These are phyloP conservation scores for Tenodera sinensis DNA, from an alignment of 2,888 invertebrate genomes.

Conservation along the genomic window DNA sequence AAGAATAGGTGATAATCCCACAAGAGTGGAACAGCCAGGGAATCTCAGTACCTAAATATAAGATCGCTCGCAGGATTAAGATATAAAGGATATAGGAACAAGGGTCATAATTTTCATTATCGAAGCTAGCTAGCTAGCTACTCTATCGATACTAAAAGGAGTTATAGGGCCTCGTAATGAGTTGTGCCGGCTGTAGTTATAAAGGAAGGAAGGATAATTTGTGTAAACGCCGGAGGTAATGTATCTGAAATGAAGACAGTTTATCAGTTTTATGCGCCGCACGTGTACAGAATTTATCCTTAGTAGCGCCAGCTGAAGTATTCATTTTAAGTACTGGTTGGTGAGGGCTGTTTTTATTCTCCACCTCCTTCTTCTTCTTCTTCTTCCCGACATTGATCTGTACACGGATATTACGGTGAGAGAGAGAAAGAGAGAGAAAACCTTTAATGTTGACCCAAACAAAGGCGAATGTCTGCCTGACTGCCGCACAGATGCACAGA, in stretches of 20 bases:
- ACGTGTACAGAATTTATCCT: background rate
- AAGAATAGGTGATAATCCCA: too few relatives aligned
- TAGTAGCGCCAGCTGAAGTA: background rate
- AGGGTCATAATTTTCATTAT: too few relatives aligned
- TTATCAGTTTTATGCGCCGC: background rate
- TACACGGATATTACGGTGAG: background rate
- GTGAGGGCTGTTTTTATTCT: background rate
- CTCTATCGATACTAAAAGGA: too few relatives aligned
- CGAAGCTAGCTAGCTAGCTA: too few relatives aligned
- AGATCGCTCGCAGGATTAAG: too few relatives aligned
- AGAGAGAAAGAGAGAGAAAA: background rate
- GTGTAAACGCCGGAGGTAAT: background rate
- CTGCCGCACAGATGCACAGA: background rate
- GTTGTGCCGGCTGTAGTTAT: background rate
- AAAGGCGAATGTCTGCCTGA: background rate
- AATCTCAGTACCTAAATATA: too few relatives aligned
- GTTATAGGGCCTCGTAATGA: too few relatives aligned
- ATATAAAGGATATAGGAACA: too few relatives aligned
- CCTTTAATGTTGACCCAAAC: background rate
- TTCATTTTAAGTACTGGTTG: background rate
- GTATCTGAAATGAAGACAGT: background rate
- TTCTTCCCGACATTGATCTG: background rate
- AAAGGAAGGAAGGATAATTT: background rate
- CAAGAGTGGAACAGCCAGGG: too few relatives aligned
- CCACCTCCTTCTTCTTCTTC: background rate